phyloP scores from a whole-genome alignment of 1,140 invertebrate species.

The Drosophila micromelanica region DNA sequence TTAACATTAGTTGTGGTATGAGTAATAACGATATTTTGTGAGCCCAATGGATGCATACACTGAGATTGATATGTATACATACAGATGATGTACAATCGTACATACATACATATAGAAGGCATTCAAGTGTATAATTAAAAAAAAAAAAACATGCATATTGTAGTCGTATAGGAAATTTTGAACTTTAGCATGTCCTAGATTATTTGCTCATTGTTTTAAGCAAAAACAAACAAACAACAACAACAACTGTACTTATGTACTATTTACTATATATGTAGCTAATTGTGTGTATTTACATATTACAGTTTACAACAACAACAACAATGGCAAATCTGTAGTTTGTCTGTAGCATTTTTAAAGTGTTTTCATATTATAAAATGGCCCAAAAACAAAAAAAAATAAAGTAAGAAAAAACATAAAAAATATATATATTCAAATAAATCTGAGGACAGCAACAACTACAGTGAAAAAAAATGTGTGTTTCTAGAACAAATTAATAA shows the following conservation, averaged over 20 bases:
- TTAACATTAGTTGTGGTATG: constrained; percentile 24
- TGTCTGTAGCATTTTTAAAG: constrained; percentile 72
- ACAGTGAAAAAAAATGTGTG: constrained; percentile 67
- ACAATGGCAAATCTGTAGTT: constrained; percentile 16
- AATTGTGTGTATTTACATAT: constrained; percentile 78
- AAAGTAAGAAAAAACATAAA: constrained; percentile 12
- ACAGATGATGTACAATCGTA: neutral
- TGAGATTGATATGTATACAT: constrained; percentile 2
- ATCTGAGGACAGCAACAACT: constrained; percentile 44
- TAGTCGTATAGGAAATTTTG: constrained; percentile 37
- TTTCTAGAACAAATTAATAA: constrained; percentile 50
- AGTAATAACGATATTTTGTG: constrained; percentile 7
- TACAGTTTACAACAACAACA: constrained; percentile 68
- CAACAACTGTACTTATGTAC: constrained; percentile 27
- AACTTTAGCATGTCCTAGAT: constrained; percentile 53
- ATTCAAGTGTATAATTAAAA: constrained; percentile 24
- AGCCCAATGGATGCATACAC: constrained; percentile 11
- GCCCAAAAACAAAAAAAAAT: constrained; percentile 30
- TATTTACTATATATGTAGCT: constrained; percentile 49
- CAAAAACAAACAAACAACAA: constrained; percentile 11
- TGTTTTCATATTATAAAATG: constrained; percentile 61
- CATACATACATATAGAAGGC: neutral
- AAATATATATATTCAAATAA: constrained; percentile 5
- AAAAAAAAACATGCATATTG: constrained; percentile 32
- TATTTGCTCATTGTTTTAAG: constrained; percentile 65